Conservation (phyloP, 2,113 vertebrate genomes). For the Saimiri boliviensis region DNA sequence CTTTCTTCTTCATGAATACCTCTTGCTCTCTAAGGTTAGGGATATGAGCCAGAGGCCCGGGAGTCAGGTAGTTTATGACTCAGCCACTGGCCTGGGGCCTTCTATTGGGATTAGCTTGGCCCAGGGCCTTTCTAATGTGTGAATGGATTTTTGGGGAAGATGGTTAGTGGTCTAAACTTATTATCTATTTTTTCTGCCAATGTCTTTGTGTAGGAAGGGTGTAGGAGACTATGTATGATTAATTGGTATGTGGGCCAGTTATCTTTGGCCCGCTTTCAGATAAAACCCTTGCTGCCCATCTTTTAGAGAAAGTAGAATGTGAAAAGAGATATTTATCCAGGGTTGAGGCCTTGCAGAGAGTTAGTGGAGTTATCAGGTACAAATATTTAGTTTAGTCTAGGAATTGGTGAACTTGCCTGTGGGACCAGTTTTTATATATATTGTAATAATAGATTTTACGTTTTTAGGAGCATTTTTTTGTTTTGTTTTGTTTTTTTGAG, state of each 20-base stretch:
- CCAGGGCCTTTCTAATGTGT: background rate
- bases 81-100: background rate
- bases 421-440: background rate
- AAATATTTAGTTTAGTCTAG: constrained; percentile 4
- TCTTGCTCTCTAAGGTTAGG: background rate
- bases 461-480: background rate
- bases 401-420: background rate
- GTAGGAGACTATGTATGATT: constrained; percentile 13
- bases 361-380: background rate
- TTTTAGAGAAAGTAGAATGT: constrained; percentile 42
- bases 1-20: background rate
- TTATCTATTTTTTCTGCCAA: background rate
- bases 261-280: constrained; percentile 34
- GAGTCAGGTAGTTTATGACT: background rate
- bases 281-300: background rate
- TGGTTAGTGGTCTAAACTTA: constrained; percentile 12
- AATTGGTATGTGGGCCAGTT: background rate
- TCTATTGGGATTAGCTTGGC: background rate
- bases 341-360: background rate
- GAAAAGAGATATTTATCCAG: constrained; percentile 2
- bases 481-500: too few species aligned
- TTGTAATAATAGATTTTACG: constrained; percentile 8
- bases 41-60: background rate
- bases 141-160: constrained; percentile 32
- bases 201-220: background rate